Base-by-base conservation (phyloP, 2,888 invertebrate genomes). In the Drosophila quinaria region DNA sequence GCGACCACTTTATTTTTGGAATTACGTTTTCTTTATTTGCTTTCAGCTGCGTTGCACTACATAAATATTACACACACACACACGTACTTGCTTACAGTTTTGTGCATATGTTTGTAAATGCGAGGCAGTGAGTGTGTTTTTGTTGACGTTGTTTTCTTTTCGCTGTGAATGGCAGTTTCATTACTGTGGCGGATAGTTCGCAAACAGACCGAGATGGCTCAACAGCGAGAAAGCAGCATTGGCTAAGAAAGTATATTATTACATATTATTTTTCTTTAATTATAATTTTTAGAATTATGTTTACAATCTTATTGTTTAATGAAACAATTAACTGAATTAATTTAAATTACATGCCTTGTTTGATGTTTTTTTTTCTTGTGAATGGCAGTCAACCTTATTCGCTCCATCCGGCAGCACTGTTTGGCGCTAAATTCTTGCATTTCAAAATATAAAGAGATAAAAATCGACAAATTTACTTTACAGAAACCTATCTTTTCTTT, bases 1-100 rank as follows among this genome's bases (percentile, higher is more conserved):
- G 69, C 66, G 79, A 56, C 73, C 74, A 78, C 83, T 83, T 88
- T 82, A 77, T 82, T 77, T 82, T 85, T 85, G 70, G 73, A 78
- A 87, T 76, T 74, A 65, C 76, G 78, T 68, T 75, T 68, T 65
- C 51, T 68, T 75, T 62, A 68, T 68, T 68, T 65, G 62, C 63
- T 58, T 58, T 74, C 47, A 69, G 61, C 62, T 76, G 65, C 72
- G 63, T 54, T 65, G 71, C 55, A 52, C 59, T 64, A 74, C 67
- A 62, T 52, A 64, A 37, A 54, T 46, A 70, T 44, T 22, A 55
- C 31, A 54, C 10, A 64, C 46, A n/a, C 37, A 49, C 25, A 72
- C 44, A 54, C 42, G 63, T 25, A 63, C 60, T 52, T 37, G 55
- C 59, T 54, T 41, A 44, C 56, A 62, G 56, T 59, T 37, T 37